phyloP scores from a whole-genome alignment of 2,888 invertebrate species.

The Chouioia cunea region DNA sequence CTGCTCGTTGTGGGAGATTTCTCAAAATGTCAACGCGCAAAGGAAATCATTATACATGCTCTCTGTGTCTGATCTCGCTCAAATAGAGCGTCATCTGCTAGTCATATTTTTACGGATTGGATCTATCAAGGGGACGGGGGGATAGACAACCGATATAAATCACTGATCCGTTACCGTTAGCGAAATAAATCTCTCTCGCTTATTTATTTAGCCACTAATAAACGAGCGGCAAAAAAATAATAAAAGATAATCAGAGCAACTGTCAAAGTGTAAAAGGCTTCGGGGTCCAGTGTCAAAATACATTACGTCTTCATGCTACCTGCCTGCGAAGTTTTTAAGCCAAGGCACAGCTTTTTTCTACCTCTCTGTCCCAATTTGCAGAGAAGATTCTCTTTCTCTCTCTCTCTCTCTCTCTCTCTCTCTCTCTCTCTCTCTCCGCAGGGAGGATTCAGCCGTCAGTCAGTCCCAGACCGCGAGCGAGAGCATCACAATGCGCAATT shows the following conservation, averaged over 20 bases:
- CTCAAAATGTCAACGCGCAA: constrained; percentile 34
- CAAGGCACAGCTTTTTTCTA: constrained; percentile 23
- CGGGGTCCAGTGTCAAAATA: constrained; percentile 39
- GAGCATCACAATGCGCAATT: too few relatives aligned
- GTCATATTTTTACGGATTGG: constrained; percentile 15
- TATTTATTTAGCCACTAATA: not conserved
- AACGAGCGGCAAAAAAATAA: not conserved
- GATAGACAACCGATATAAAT: not conserved
- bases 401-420: constrained; percentile 18
- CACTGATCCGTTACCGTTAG: not conserved
- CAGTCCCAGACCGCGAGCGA: constrained; percentile 55
- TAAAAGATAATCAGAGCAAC: constrained; percentile 1
- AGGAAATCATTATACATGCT: too few relatives aligned
- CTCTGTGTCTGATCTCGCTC: constrained; percentile 8
- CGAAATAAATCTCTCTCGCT: not conserved
- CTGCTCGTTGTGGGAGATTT: constrained; percentile 29
- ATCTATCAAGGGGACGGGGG: not conserved
- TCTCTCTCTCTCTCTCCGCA: constrained; percentile 13
- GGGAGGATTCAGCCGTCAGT: constrained; percentile 67
- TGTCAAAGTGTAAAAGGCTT: constrained; percentile 37
- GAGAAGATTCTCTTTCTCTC: constrained; percentile 8
- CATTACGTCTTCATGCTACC: constrained; percentile 38
- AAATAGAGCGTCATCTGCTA: constrained; percentile 32
- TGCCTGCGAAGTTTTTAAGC: constrained; percentile 13
- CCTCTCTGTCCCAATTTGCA: constrained; percentile 46